Evolutionary conservation across 2,113 vertebrate genomes (phyloP).

Genomic region (Numida meleagris): DNA sequence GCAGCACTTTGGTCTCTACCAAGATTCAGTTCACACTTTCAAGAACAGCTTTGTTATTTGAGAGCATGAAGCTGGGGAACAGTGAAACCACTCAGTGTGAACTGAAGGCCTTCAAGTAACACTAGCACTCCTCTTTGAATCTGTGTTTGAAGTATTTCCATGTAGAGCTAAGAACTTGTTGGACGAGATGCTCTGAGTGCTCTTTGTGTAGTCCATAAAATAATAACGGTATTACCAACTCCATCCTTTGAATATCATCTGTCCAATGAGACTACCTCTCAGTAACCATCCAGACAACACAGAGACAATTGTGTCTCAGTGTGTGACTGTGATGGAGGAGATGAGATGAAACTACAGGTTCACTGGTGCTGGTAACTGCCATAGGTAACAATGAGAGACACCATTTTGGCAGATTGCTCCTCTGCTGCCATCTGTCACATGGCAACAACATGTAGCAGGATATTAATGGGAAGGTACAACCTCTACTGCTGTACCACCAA

Average conservation of each 20-base stretch:
- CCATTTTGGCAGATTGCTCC: no score
- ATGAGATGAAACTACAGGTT: not conserved
- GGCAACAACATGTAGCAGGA: no score
- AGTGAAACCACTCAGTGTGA: not conserved
- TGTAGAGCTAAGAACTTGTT: not conserved
- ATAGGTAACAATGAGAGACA: not conserved
- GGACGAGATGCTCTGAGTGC: not conserved
- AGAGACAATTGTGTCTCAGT: not conserved
- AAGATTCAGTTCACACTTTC: rapidly evolving
- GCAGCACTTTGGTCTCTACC: not conserved
- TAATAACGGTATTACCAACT: not conserved
- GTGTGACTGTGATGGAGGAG: not conserved
- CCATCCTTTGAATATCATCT: not conserved
- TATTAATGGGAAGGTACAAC: no score
- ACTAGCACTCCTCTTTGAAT: not conserved
- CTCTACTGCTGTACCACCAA: no score
- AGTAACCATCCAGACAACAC: not conserved
- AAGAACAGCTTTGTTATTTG: not conserved
- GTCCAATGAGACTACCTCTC: not conserved
- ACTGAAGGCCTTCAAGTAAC: not conserved
- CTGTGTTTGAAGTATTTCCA: not conserved
- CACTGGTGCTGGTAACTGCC: not conserved
- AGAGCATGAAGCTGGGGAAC: not conserved
- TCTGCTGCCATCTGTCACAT: no score
- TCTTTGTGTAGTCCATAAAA: not conserved